A percentile compares a stretch with the other conserved stretches of the same genome.
These are phyloP conservation scores for Loripinus fragilis DNA, from an alignment of 2,888 invertebrate genomes.

Conservation along the genomic window DNA sequence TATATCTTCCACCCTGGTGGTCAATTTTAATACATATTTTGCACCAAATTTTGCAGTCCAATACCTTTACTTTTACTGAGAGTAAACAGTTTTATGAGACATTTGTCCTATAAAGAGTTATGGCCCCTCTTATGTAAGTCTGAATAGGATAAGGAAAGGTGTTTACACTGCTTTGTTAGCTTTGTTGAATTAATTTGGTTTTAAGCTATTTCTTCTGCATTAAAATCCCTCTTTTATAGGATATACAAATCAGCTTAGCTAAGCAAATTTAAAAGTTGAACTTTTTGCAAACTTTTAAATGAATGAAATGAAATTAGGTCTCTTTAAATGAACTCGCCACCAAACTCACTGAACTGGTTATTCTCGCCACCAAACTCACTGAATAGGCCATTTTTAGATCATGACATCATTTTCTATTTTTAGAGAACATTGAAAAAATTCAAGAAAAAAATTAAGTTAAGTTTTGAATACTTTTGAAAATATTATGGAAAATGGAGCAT, in stretches of 20 bases:
- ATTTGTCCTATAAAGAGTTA: conserved; percentile 4
- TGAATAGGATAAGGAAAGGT: neutral
- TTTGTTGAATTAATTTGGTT: conserved; percentile 10
- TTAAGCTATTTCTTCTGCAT: neutral
- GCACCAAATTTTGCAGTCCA: neutral
- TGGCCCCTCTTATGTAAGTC: conserved; percentile 6
- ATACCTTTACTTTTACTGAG: neutral
- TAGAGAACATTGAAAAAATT: too few relatives aligned
- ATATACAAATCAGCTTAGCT: conserved; percentile 4
- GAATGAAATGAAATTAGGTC: too few relatives aligned
- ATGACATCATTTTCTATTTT: too few relatives aligned
- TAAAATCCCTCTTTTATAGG: neutral
- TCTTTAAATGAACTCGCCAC: too few relatives aligned
- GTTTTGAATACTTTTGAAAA: too few relatives aligned
- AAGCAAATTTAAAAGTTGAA: neutral
- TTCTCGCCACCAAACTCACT: too few relatives aligned
- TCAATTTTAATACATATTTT: neutral
- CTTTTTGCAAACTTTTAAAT: too few relatives aligned
- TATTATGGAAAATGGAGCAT: too few relatives aligned
- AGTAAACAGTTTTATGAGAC: neutral
- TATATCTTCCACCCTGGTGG: neutral
- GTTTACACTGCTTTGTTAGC: neutral
- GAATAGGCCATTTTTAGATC: too few relatives aligned
- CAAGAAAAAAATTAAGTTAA: too few relatives aligned
- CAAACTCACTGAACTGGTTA: too few relatives aligned